These are phyloP conservation scores for Nothoprocta perdicaria DNA, from an alignment of 2,113 vertebrate species.

Conservation along the genomic window DNA sequence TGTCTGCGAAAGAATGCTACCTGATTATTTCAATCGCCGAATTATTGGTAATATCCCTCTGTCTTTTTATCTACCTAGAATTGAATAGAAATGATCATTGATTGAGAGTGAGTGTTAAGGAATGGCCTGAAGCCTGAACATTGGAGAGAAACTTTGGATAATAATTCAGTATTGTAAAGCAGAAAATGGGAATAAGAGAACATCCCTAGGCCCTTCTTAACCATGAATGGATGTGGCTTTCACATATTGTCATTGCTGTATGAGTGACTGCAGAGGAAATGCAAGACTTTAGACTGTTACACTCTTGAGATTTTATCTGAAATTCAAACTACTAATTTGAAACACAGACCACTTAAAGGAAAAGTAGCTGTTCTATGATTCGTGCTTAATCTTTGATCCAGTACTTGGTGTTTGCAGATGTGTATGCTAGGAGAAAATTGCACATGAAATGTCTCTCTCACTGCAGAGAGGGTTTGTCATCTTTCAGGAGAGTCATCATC, in stretches of 20 bases:
- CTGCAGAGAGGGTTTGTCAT: not conserved
- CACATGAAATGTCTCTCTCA: not conserved
- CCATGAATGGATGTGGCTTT: not conserved
- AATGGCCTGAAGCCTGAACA: not conserved
- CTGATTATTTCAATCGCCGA: conserved; percentile 95
- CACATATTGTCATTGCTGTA: not conserved
- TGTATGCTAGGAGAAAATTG: not conserved
- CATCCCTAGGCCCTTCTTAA: not conserved
- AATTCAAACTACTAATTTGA: not conserved
- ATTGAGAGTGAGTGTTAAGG: conserved; percentile 12
- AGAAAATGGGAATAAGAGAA: not conserved
- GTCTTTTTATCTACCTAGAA: not conserved
- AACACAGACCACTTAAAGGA: not conserved
- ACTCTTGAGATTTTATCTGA: not conserved
- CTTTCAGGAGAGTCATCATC: not conserved
- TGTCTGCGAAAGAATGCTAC: conserved; percentile 96
- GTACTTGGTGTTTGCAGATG: not conserved
- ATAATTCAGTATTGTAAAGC: not conserved
- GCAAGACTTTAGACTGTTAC: not conserved
- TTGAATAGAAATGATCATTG: not conserved
- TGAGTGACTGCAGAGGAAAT: not conserved
- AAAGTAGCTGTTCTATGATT: not conserved
- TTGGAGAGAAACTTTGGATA: not conserved
- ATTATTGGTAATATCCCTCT: conserved; percentile 88
- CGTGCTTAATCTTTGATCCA: not conserved